Evolutionary conservation across 2,113 vertebrate genomes (phyloP).

Genomic region (Myrmecophaga tridactyla): DNA sequence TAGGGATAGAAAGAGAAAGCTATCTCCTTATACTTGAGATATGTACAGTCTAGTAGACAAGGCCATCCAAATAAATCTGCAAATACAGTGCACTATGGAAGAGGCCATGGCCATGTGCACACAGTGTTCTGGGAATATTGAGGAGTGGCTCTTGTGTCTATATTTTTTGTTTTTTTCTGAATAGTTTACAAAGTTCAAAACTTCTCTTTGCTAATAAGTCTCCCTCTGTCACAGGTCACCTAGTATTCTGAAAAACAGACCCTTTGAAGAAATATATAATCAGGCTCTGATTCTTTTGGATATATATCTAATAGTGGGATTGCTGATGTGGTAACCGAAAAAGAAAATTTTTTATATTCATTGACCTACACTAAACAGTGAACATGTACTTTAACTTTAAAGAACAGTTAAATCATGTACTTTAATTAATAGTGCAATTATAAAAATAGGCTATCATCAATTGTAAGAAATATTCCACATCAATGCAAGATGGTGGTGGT

Average conservation of each 20-base stretch:
- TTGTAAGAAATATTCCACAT: too few species aligned
- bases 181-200: background rate
- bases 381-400: too few species aligned
- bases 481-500: too few species aligned
- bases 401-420: too few species aligned
- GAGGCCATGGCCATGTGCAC: rapidly evolving
- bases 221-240: background rate
- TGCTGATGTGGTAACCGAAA: too few species aligned
- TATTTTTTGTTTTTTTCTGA: background rate
- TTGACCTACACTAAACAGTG: too few species aligned
- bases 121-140: background rate
- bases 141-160: background rate
- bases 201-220: background rate
- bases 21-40: background rate
- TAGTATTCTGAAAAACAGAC: background rate
- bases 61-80: background rate
- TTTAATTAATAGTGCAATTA: too few species aligned
- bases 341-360: too few species aligned
- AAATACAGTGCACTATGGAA: background rate
- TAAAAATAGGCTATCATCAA: too few species aligned
- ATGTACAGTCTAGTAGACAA: background rate
- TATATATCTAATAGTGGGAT: too few species aligned
- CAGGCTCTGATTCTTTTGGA: background rate
- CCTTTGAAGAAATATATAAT: background rate
- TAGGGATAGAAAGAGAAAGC: background rate